phyloP scores from a whole-genome alignment of 2,888 invertebrate genomes.

The Microchrysa polita region DNA sequence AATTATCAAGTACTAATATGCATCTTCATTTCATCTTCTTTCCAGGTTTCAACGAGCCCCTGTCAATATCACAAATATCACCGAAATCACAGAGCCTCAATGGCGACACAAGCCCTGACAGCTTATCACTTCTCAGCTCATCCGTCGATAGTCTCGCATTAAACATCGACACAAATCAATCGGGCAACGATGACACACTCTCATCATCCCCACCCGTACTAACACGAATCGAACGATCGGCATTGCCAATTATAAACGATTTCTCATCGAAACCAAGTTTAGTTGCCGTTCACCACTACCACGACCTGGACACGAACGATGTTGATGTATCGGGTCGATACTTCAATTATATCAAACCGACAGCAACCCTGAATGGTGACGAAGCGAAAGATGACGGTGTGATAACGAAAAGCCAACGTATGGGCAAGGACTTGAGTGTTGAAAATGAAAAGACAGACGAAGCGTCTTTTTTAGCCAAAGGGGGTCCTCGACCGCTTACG shows the following conservation, averaged over 20 bases:
- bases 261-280: slow-evolving; percentile 63
- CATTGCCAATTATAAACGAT: slow-evolving; percentile 69
- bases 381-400: slow-evolving; percentile 52
- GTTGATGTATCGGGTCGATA: slow-evolving; percentile 58
- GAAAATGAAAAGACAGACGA: slow-evolving; percentile 9
- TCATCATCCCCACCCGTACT: slow-evolving; percentile 58
- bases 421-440: slow-evolving; percentile 55
- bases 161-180: slow-evolving; percentile 57
- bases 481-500: slow-evolving; percentile 63
- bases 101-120: slow-evolving; percentile 6
- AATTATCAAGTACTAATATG: too few relatives aligned
- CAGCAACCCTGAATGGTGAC: slow-evolving; percentile 56
- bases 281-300: slow-evolving; percentile 56
- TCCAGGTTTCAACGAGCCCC: slow-evolving; percentile 36
- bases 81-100: slow-evolving; percentile 69
- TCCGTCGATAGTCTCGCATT: slow-evolving; percentile 51
- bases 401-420: slow-evolving; percentile 57
- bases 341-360: slow-evolving; percentile 63
- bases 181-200: slow-evolving; percentile 56
- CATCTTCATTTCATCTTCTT: background rate
- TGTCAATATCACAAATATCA: slow-evolving; percentile 71
- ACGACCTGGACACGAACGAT: slow-evolving; percentile 53
- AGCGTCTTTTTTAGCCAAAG: slow-evolving; percentile 65
- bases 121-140: slow-evolving; percentile 34
- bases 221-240: slow-evolving; percentile 67